Base-by-base conservation (phyloP, 2,888 invertebrate species). In the Pyralis farinalis region DNA sequence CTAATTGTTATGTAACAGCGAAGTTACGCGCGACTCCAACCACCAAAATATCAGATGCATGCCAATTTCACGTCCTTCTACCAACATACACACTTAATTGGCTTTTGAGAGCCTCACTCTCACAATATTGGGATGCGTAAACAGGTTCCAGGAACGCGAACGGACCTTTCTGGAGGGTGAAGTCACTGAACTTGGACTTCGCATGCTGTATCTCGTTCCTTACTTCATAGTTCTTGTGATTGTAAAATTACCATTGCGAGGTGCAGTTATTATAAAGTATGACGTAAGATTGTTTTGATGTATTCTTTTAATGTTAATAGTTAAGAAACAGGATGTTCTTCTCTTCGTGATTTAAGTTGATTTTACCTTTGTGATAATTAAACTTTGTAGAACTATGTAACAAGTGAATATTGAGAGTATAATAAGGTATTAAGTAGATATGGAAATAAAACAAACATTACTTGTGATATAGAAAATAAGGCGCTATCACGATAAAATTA, bases 1-100 rank as follows among this genome's bases (percentile, higher is more conserved):
- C 82, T 85, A 84, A 86, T 85, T 85, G 80, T 86, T 86, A 85
- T 81, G 83, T 87, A 86, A 87, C 79, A 74, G 67, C 67, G 70
- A 71, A 71, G 63, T 76, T 73, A 66, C 69, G 63, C 71, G 67
- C 62, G 65, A 60, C 70, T 63, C 63, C 53, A 64, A 61, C 55
- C 65, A 68, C 64, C 67, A 57, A 55, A 69, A 75, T 72, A 71
- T 72, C 64, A 56, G 49, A 69, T 65, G 70, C 62, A 66, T 58
- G 67, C 65, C 65, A 71, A 72, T 71, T 70, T 73, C 52, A 53
- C 54, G 44, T 59, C 56, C 51, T 53, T 49, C 55, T 53, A 58
- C 55, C 53, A 46, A 46, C 53, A 65, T 39, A 33, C 60, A 52
- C 57, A 54, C 53, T 53, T 72, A 74, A 75, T 75, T 73, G 70